Evolutionary conservation across 2,113 vertebrate genomes (phyloP), one percentile per base, ranked within the genome.

Genomic region (Lepus europaeus): DNA sequence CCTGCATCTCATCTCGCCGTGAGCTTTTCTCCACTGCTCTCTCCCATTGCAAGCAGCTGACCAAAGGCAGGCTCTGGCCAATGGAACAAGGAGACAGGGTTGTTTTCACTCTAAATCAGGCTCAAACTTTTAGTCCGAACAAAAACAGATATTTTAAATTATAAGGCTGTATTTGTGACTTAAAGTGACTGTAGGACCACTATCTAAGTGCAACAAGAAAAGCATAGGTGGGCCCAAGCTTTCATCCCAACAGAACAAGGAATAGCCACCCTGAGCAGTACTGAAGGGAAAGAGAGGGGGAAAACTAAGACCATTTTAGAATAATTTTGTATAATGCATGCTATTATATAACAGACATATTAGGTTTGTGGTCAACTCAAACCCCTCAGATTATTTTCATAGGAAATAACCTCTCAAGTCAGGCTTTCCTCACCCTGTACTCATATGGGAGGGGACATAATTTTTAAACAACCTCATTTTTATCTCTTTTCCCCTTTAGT

Each of bases 351-450:
- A 91, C 27, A 83, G 27, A 59, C 76, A 49, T 25, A 63, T 83
- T 74, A 91, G 56, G 49, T 64, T 69, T 88, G 56, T 53, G 85
- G 53, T 85, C 82, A 88, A 56, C 63, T 90, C 77, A 53, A n/a
- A 90, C 1, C 19, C 89, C 72, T 88, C 63, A 45, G 69, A 39
- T 36, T 90, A 93, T 85, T 96, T 95, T 87, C 81, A 56, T 27
- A 95, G 78, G 77, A 92, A 89, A 93, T 78, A 95, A 1, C n/a
- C 45, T 68, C n/a, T n/a, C 9, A 59, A 90, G 63, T 85, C 73
- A 81, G 49, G 6, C 23, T 78, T 81, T 77, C 73, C 70, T 95
- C 45, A 19, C 85, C 59, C 68, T 88, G 51, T n/a, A 39, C 63
- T 78, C 49, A 64, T 61, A 87, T 9, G 77, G 79, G 66, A 66